Evolutionary conservation across 2,888 invertebrate genomes (phyloP).

Genomic region (Metalampra italica): DNA sequence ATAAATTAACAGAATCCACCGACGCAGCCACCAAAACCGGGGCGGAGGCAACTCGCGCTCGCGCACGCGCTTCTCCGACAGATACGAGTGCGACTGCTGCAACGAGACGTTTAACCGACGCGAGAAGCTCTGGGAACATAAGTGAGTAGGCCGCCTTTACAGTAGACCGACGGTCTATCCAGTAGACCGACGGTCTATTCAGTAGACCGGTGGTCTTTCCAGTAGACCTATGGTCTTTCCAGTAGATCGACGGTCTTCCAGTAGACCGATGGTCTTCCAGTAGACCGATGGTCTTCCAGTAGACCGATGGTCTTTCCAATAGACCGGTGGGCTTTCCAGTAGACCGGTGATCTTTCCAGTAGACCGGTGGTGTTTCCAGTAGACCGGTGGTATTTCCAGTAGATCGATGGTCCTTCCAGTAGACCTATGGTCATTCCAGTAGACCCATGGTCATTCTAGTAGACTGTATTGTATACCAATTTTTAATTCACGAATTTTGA

Average conservation of each 20-base stretch:
- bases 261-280: not conserved
- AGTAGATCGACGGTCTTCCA: not conserved
- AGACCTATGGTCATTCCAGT: not conserved
- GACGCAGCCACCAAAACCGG: constrained; percentile 57
- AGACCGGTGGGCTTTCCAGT: not conserved
- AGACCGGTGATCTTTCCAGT: not conserved
- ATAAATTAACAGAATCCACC: constrained; percentile 52
- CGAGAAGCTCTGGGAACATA: constrained; percentile 66
- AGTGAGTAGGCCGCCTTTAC: constrained; percentile 36
- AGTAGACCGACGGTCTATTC: not conserved
- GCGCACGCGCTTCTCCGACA: constrained; percentile 49
- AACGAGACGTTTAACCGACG: constrained; percentile 59
- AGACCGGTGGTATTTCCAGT: not conserved
- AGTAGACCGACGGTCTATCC: not conserved
- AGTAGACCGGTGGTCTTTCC: not conserved
- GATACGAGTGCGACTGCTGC: constrained; percentile 70
- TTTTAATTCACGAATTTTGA: too few species aligned
- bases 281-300: not conserved
- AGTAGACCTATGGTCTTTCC: not conserved
- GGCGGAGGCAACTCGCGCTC: constrained; percentile 47
- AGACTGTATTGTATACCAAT: too few species aligned
- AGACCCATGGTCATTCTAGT: too few species aligned
- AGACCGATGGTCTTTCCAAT: not conserved
- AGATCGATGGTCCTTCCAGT: not conserved
- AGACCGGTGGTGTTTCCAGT: not conserved